phyloP scores from a whole-genome alignment of 1,140 invertebrate species.

The Rhopalosiphum maidis region DNA sequence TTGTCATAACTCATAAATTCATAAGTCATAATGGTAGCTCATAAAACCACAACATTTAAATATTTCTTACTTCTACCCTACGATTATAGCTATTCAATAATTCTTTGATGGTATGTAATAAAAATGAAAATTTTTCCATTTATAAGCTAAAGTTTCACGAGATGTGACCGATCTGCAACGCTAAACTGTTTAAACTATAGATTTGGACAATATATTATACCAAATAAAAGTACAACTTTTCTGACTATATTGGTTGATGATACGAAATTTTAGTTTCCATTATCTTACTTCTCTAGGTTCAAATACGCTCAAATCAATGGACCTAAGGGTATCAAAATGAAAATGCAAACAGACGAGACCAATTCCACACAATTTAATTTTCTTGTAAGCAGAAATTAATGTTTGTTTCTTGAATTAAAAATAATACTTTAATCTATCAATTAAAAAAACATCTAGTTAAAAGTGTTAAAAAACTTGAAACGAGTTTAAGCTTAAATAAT shows the following conservation, averaged over 20 bases:
- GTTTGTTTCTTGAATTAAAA: too few relatives aligned
- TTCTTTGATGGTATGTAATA: background rate
- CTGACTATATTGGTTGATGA: background rate
- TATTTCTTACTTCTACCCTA: background rate
- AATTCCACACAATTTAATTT: too few relatives aligned
- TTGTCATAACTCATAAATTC: background rate
- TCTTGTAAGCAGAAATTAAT: too few relatives aligned
- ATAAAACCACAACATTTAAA: background rate
- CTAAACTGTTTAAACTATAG: background rate
- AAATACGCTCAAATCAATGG: background rate
- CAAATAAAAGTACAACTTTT: background rate
- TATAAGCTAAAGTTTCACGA: background rate
- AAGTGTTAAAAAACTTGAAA: too few relatives aligned
- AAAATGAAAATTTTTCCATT: background rate
- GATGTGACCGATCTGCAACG: background rate
- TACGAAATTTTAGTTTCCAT: background rate
- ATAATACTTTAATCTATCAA: too few relatives aligned
- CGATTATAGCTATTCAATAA: background rate
- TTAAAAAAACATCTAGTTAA: too few relatives aligned
- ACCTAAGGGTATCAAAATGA: too few relatives aligned
- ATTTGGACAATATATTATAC: background rate
- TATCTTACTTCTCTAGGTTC: background rate
- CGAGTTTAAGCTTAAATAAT: too few relatives aligned
- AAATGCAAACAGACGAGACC: too few relatives aligned
- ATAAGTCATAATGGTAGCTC: too few relatives aligned